Percentiles rank a stretch among this genome's conserved stretches.
Conservation (phyloP, 1,140 invertebrate genomes). For the Caerostris extrusa region DNA sequence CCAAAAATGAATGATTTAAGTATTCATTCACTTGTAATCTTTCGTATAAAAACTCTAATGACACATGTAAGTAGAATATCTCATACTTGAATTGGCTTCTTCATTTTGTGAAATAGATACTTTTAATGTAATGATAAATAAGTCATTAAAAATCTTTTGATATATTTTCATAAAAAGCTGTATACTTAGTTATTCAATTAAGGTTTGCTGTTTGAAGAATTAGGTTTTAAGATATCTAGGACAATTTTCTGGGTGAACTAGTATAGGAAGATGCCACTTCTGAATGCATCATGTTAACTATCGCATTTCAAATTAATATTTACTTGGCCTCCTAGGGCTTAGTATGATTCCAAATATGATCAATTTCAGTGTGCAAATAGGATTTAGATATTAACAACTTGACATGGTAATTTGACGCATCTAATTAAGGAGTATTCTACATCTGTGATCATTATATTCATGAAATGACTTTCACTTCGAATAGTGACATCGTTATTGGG, state of each 20-base stretch:
- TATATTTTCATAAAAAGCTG: too few species aligned
- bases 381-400: constrained; percentile 51
- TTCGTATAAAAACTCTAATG: too few species aligned
- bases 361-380: constrained; percentile 19
- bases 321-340: background rate
- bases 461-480: background rate
- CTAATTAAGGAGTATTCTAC: constrained; percentile 31
- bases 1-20: too few species aligned
- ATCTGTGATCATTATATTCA: constrained; percentile 17
- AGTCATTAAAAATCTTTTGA: too few species aligned
- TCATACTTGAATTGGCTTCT: too few species aligned
- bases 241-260: background rate
- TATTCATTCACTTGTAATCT: too few species aligned
- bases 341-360: constrained; percentile 6
- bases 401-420: constrained; percentile 38
- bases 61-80: too few species aligned
- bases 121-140: too few species aligned
- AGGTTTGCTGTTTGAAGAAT: too few species aligned
- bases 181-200: too few species aligned
- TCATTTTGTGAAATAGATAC: too few species aligned
- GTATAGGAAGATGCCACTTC: background rate
- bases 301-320: constrained; percentile 24
- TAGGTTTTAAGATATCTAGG: background rate
- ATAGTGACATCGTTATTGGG: background rate
- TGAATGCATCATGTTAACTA: background rate